phyloP scores from a whole-genome alignment of 1,140 invertebrate genomes.

The Drosophila tristis region DNA sequence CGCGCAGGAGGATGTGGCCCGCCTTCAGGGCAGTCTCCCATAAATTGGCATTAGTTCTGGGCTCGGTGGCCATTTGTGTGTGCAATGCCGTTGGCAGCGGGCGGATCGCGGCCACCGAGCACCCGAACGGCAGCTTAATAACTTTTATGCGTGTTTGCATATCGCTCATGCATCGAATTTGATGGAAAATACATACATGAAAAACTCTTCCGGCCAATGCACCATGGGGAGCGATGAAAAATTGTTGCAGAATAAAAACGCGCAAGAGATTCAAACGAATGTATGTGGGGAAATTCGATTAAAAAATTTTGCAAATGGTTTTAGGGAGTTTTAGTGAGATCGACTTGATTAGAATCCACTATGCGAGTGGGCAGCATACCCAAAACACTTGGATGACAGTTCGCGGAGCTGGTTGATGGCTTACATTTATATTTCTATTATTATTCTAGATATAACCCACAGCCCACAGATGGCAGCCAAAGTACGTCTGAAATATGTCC shows the following conservation, averaged over 20 bases:
- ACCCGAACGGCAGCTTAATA: slow-evolving; percentile 70
- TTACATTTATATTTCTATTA: no score
- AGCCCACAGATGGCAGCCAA: neutral
- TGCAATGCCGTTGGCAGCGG: slow-evolving; percentile 49
- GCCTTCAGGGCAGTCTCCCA: slow-evolving; percentile 23
- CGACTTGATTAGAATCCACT: slow-evolving; percentile 7
- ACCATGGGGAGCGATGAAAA: slow-evolving; percentile 12
- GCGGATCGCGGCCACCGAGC: neutral
- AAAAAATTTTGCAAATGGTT: slow-evolving; percentile 15
- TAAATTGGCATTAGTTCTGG: slow-evolving; percentile 75
- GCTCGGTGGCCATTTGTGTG: slow-evolving; percentile 55
- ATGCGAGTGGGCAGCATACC: neutral
- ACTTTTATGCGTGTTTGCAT: slow-evolving; percentile 81
- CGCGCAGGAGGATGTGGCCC: neutral
- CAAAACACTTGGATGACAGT: no score
- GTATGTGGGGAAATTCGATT: slow-evolving; percentile 24
- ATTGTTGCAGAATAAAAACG: slow-evolving; percentile 9
- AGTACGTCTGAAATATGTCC: slow-evolving; percentile 9
- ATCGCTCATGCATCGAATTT: slow-evolving; percentile 58
- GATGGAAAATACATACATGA: slow-evolving; percentile 48
- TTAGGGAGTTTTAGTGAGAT: neutral
- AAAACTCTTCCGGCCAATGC: neutral
- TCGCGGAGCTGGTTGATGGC: no score
- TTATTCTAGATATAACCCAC: neutral
- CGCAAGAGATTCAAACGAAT: slow-evolving; percentile 22